Conservation (phyloP, 2,888 invertebrate genomes). For the Diplazon laetatorius region DNA sequence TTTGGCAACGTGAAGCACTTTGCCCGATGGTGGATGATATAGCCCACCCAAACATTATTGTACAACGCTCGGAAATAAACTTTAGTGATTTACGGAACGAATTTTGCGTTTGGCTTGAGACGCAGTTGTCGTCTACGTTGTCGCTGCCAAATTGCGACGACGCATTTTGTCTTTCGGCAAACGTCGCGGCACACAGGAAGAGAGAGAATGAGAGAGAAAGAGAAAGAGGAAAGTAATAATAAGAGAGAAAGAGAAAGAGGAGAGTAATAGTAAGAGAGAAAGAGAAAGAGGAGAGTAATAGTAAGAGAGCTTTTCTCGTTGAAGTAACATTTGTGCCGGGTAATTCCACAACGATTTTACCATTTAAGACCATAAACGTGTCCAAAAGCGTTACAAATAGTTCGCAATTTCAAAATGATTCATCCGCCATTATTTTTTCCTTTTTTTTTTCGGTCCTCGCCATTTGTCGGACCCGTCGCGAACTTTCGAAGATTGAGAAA, state of each 20-base stretch:
- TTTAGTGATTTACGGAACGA: conserved; percentile 29
- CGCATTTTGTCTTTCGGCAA: conserved; percentile 23
- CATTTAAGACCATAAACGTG: conserved; percentile 36
- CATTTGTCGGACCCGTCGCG: not conserved
- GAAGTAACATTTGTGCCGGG: not conserved
- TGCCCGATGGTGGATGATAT: not conserved
- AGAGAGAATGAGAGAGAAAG: too few relatives aligned
- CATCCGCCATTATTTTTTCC: too few relatives aligned
- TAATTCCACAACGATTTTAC: not conserved
- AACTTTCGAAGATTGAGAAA: too few relatives aligned
- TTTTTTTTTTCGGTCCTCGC: not conserved
- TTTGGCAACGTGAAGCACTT: not conserved
- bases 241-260: too few relatives aligned
- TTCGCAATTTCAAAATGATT: conserved; percentile 28
- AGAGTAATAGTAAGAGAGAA: too few relatives aligned
- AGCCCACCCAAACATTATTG: not conserved
- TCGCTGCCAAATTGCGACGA: conserved; percentile 33
- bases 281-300: too few relatives aligned
- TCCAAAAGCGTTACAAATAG: conserved; percentile 13
- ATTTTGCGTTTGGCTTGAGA: not conserved
- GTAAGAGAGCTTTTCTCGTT: conserved; percentile 1
- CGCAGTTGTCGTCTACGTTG: conserved; percentile 10
- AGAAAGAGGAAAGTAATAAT: too few relatives aligned
- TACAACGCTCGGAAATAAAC: conserved; percentile 10
- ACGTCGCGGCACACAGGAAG: too few relatives aligned